Base-by-base conservation (phyloP, 2,797 vertebrate species). In the Lepus townsendii region DNA sequence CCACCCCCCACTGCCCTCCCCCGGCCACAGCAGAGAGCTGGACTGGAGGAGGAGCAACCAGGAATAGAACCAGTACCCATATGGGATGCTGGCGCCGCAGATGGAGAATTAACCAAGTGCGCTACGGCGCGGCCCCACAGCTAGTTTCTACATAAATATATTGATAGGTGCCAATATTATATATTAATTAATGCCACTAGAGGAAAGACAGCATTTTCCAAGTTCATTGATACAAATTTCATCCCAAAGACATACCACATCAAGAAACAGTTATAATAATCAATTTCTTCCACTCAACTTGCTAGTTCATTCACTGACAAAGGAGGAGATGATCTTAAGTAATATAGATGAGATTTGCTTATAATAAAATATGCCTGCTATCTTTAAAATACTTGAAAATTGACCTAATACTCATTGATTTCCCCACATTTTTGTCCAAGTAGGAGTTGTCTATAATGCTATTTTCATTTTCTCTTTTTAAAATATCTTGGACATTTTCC, bases 301-400 rank as follows among this genome's bases (percentile, higher is more conserved):
- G 50, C 50, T 14, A 75, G 27, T 80, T 83, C 20, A 66, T 4
- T 76, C 69, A 87, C 0, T 89, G 63, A 91, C 16, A 78, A 24
- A 71, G 38, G 54, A 83, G 54, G 54, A 83, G 54, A 76, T 75
- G 68, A 11, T 13, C 71, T 60, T 71, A 72, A 76, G 30, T 93
- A 73, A 95, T 88, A 80, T 71, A 73, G 47, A 89, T 10, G 79
- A 68, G 72, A 96, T 95, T 95, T 94, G 17, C 30, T 77, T 62
- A 16, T 75, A 65, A 42, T 82, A 86, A 95, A 92, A 83, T 80
- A 14, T 71, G 9, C n/a, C 66, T 85, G 47, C 54, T 75, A 3
- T 92, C 72, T 77, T 94, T 65, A 92, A 69, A 2, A 22, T 79
- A 88, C 91, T 73, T 93, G 62, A 95, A 90, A 94, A 32, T 2